These are phyloP conservation scores for Rosalia funebris DNA, from an alignment of 2,888 invertebrate species.

Conservation along the genomic window DNA sequence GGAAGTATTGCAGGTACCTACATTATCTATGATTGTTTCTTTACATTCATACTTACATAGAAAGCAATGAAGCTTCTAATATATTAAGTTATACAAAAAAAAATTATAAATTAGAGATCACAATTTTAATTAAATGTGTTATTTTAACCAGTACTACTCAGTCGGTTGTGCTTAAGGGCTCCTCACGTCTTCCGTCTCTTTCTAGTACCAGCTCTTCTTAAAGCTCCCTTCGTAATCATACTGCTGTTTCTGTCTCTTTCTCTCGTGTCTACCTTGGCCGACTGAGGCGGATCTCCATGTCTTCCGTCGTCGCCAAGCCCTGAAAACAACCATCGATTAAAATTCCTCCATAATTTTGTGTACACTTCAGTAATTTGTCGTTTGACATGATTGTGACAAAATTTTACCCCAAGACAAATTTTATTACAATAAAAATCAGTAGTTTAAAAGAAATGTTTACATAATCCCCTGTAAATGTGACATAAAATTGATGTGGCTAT, in stretches of 20 bases:
- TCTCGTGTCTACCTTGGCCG: slow-evolving; percentile 44
- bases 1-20: slow-evolving; percentile 46
- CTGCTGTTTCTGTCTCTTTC: slow-evolving; percentile 50
- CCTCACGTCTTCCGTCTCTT: slow-evolving; percentile 41
- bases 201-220: slow-evolving; percentile 44
- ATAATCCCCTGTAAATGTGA: too few relatives aligned
- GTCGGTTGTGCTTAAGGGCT: slow-evolving; percentile 26
- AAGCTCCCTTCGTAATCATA: slow-evolving; percentile 40
- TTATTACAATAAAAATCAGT: too few relatives aligned
- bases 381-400: too few relatives aligned
- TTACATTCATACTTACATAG: slow-evolving; percentile 39
- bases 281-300: slow-evolving; percentile 53
- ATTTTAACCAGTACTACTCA: slow-evolving; percentile 32
- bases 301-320: slow-evolving; percentile 60
- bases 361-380: too few relatives aligned
- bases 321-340: slow-evolving; percentile 35
- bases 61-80: slow-evolving; percentile 40
- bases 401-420: too few relatives aligned
- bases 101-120: slow-evolving; percentile 49
- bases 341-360: too few relatives aligned
- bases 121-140: slow-evolving; percentile 40
- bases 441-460: too few relatives aligned
- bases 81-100: slow-evolving; percentile 36
- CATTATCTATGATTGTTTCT: slow-evolving; percentile 38
- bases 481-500: too few relatives aligned